These are phyloP conservation scores for Aphelenchoides besseyi DNA, from an alignment of 1,140 invertebrate genomes.

Conservation along the genomic window DNA sequence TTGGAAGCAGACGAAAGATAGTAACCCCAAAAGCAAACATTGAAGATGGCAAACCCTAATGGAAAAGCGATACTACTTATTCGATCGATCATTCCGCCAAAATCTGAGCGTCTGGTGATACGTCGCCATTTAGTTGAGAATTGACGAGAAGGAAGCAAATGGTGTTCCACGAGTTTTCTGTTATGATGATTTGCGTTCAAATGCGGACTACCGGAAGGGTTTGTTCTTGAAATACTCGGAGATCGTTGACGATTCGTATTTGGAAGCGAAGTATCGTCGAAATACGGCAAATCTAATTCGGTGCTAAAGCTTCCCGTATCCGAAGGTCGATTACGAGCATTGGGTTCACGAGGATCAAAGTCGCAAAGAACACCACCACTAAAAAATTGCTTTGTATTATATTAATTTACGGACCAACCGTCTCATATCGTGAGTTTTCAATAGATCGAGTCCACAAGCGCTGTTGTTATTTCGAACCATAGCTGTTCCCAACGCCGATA, in stretches of 20 bases:
- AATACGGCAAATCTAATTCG: constrained; percentile 7
- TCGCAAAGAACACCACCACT: constrained; percentile 28
- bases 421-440: constrained; percentile 34
- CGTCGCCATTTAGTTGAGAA: constrained; percentile 21
- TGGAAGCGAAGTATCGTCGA: constrained; percentile 9
- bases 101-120: constrained; percentile 36
- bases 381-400: constrained; percentile 10
- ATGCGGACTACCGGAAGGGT: constrained; percentile 7
- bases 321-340: constrained; percentile 8
- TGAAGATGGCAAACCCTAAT: constrained; percentile 56
- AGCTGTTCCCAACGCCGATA: constrained; percentile 47
- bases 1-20: too few relatives aligned
- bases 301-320: constrained; percentile 16
- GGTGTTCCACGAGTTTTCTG: constrained; percentile 8
- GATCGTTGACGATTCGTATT: neutral
- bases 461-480: constrained; percentile 34
- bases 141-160: constrained; percentile 20
- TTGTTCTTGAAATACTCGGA: constrained; percentile 21
- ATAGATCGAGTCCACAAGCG: constrained; percentile 11
- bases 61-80: constrained; percentile 57
- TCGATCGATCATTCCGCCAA: constrained; percentile 54
- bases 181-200: constrained; percentile 23
- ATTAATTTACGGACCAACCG: neutral
- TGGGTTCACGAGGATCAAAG: constrained; percentile 34
- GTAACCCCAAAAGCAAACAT: constrained; percentile 31